Evolutionary conservation across 2,888 invertebrate genomes (phyloP).

Genomic region (Drosophila fungiperda): DNA sequence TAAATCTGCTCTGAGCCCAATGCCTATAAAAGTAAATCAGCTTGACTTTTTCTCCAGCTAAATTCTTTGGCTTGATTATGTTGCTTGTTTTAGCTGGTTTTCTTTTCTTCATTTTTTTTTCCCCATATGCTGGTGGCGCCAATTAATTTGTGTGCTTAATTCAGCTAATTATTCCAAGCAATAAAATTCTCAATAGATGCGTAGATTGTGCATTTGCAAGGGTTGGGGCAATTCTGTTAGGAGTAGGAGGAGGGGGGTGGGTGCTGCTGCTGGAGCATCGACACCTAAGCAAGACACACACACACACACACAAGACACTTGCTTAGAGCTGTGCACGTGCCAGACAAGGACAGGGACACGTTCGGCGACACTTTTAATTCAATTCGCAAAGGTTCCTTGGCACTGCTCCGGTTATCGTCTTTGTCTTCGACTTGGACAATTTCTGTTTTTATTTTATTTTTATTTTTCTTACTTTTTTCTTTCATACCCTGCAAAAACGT

Average conservation of each 20-base stretch:
- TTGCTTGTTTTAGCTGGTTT: constrained; percentile 2
- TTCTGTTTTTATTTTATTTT: constrained; percentile 14
- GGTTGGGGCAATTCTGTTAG: background rate
- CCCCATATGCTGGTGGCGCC: constrained; percentile 69
- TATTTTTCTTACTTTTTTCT: constrained; percentile 4
- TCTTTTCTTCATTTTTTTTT: constrained; percentile 20
- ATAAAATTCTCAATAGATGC: constrained; percentile 78
- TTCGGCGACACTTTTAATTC: constrained; percentile 78
- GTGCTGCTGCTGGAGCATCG: constrained; percentile 1
- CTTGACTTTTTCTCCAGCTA: constrained; percentile 35
- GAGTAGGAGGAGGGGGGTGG: background rate
- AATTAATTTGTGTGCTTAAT: constrained; percentile 80
- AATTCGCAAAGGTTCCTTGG: constrained; percentile 77
- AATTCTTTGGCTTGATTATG: constrained; percentile 30
- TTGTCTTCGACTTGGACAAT: background rate
- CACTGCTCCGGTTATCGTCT: constrained; percentile 15
- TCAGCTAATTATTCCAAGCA: constrained; percentile 78
- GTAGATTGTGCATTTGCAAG: constrained; percentile 40
- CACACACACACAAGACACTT: constrained; percentile 7
- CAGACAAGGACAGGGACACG: constrained; percentile 65
- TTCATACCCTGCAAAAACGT: background rate
- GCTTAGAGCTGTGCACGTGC: constrained; percentile 34
- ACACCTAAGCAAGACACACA: constrained; percentile 46
- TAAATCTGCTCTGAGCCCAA: constrained; percentile 56
- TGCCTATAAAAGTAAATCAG: constrained; percentile 78